phyloP scores from a whole-genome alignment of 2,797 vertebrate genomes.

The Knipowitschia caucasica region DNA sequence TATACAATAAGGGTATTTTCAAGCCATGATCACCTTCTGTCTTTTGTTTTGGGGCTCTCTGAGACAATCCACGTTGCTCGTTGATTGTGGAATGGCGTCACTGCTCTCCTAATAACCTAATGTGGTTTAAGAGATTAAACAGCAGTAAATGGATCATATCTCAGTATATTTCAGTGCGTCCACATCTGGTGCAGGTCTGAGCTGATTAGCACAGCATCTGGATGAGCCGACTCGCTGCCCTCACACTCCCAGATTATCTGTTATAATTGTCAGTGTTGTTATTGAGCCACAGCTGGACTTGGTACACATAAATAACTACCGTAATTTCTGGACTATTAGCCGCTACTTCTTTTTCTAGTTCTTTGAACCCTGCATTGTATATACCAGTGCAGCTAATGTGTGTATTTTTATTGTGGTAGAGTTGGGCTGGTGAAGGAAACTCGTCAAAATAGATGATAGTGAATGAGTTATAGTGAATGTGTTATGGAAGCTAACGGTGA shows the following conservation, averaged over 20 bases:
- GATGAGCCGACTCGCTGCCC: slow-evolving; percentile 36
- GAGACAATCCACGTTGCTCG: slow-evolving; percentile 4
- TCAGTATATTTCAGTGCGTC: slow-evolving; percentile 50
- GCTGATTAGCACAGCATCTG: slow-evolving; percentile 68
- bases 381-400: no score
- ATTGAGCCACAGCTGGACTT: slow-evolving; percentile 19
- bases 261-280: slow-evolving; percentile 25
- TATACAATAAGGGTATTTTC: no score
- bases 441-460: no score
- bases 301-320: no score
- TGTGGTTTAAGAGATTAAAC: slow-evolving; percentile 38
- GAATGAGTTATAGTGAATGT: no score
- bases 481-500: no score
- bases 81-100: slow-evolving; percentile 7
- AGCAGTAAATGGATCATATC: slow-evolving; percentile 45
- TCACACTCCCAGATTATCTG: slow-evolving; percentile 38
- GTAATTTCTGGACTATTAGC: no score
- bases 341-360: no score
- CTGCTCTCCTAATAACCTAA: slow-evolving; percentile 30
- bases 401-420: no score
- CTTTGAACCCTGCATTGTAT: no score
- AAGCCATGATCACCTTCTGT: not conserved
- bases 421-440: no score
- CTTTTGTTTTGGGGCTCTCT: not conserved
- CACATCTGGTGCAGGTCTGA: slow-evolving; percentile 63